Conservation (phyloP, 2,113 vertebrate genomes). For the Nannospalax galili region DNA sequence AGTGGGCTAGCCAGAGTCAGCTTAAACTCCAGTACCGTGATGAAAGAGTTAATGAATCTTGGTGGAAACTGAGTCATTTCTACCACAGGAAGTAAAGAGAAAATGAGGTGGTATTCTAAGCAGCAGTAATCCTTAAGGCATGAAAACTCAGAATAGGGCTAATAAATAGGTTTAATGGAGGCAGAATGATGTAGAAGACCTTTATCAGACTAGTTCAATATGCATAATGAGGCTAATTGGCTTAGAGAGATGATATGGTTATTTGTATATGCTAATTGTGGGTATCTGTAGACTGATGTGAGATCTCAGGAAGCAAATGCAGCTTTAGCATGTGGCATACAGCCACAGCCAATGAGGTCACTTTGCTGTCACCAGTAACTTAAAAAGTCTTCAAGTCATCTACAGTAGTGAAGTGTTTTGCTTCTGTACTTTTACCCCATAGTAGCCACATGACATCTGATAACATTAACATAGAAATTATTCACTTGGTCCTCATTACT, state of each 20-base stretch:
- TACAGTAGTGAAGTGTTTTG: neutral
- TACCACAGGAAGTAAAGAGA: neutral
- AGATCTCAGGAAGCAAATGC: neutral
- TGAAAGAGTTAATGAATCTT: neutral
- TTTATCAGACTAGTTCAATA: constrained; percentile 15
- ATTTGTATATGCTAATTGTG: constrained; percentile 25
- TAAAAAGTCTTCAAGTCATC: neutral
- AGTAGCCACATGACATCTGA: neutral
- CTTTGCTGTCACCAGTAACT: neutral
- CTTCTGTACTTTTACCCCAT: neutral
- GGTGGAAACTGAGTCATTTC: neutral
- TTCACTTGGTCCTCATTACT: neutral
- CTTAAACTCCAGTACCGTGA: neutral
- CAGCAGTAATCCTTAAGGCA: neutral
- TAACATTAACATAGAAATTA: neutral
- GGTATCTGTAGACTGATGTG: neutral
- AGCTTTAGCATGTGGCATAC: neutral
- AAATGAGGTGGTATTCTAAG: neutral
- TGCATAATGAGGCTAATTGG: constrained; percentile 11
- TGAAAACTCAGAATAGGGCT: neutral
- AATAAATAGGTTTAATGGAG: neutral
- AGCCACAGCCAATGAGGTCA: neutral
- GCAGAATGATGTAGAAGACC: neutral
- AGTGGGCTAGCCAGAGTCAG: neutral
- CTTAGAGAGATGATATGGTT: neutral